These are phyloP conservation scores for Nemotelus nigrinus DNA, from an alignment of 2,888 invertebrate genomes.

Conservation along the genomic window DNA sequence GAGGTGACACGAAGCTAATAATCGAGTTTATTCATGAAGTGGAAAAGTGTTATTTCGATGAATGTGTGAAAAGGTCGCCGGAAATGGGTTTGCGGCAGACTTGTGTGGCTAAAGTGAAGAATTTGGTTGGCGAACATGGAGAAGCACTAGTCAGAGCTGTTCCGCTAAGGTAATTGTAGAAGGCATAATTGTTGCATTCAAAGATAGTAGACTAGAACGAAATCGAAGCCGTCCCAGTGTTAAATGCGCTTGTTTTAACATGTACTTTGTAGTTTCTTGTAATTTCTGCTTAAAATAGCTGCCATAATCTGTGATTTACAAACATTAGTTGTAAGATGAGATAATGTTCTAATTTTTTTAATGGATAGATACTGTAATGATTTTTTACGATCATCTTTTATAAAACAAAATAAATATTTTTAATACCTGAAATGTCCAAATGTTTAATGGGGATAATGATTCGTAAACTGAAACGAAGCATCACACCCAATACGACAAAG, in stretches of 20 bases:
- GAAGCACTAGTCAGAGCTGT: slow-evolving; percentile 58
- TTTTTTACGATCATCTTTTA: too few relatives aligned
- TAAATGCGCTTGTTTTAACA: not conserved
- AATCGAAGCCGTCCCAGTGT: slow-evolving; percentile 31
- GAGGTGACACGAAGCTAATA: slow-evolving; percentile 77
- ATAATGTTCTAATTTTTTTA: slow-evolving; percentile 39
- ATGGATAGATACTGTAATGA: not conserved
- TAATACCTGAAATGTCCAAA: too few relatives aligned
- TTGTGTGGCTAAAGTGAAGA: slow-evolving; percentile 69
- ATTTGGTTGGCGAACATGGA: slow-evolving; percentile 58
- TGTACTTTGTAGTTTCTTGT: not conserved
- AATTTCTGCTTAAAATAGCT: slow-evolving; percentile 14
- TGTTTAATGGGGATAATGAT: too few relatives aligned
- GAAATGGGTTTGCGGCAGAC: slow-evolving; percentile 68
- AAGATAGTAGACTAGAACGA: slow-evolving; percentile 29
- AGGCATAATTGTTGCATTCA: not conserved
- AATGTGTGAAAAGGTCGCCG: slow-evolving; percentile 67
- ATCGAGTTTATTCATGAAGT: slow-evolving; percentile 73
- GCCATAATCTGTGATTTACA: slow-evolving; percentile 46
- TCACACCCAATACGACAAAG: too few relatives aligned
- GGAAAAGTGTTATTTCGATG: slow-evolving; percentile 69
- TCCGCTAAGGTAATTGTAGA: slow-evolving; percentile 54
- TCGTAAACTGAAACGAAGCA: too few relatives aligned
- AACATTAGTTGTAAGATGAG: slow-evolving; percentile 49
- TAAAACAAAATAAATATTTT: too few relatives aligned